Evolutionary conservation across 2,113 vertebrate species (phyloP), one percentile per base, ranked within the genome.

Genomic region (Mormoops blainvillei): DNA sequence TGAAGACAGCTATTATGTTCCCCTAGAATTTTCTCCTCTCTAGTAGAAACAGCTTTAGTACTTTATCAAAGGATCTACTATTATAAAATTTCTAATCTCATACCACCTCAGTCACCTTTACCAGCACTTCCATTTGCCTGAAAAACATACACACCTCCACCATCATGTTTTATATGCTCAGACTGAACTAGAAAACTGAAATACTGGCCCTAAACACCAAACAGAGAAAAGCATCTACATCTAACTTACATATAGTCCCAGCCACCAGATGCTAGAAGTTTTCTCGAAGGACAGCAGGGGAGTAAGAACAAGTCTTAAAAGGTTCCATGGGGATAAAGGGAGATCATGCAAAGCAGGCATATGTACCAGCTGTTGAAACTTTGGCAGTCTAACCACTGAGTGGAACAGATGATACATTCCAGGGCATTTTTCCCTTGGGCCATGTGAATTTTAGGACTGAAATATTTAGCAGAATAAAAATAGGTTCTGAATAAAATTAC

Each of bases 391-490:
- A 87, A 90, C 92, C 70, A 87, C 61, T 58, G 74, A 96, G 68
- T 16, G 41, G 78, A 97, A 84, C 89, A 93, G 93, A 95, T 95
- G 96, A 97, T n/a, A 89, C 43, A 93, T 76, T 97, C 41, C 74
- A 97, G 80, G 92, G 93, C 10, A 1, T 89, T 81, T 85, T 84
- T 88, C 93, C 93, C 81, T 87, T 87, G 56, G 83, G 95, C 50
- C 67, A 85, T 89, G 74, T 89, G 45, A 94, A 97, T 94, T 95
- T 94, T 89, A 83, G 74, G 16, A 92, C 50, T 95, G 89, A 97
- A 95, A 96, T 96, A 96, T 92, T 81, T 71, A 87, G 77, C 63
- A 86, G 93, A 91, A 92, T 92, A 97, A 97, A 98, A 98, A 96
- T 91, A 97, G 77, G 41, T 48, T 83, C 82, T 83, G 93, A 94